Percentiles rank a stretch among this genome's conserved stretches.
Conservation (phyloP, 2,797 vertebrate species). For the Smutsia gigantea region DNA sequence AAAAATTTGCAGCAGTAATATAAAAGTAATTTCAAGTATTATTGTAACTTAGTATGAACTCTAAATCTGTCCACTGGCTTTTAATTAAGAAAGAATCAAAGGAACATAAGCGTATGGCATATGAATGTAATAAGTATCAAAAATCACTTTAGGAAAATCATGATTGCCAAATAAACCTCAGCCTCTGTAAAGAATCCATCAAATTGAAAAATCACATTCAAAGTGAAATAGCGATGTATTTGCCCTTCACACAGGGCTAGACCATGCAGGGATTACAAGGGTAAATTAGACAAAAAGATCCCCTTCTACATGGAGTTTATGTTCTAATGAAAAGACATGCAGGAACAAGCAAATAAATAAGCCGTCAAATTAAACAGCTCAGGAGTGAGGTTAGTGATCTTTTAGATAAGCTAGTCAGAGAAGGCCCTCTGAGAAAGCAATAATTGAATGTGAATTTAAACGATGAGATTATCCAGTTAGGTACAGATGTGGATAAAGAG, state of each 20-base stretch:
- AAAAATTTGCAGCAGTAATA: neutral
- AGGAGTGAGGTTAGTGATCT: neutral
- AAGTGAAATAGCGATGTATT: neutral
- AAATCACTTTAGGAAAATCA: neutral
- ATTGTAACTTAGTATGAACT: neutral
- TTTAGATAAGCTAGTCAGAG: neutral
- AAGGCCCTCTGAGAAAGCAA: neutral
- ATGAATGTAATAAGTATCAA: neutral
- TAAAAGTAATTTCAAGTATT: slow-evolving; percentile 31
- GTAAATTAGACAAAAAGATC: neutral
- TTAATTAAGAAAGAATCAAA: slow-evolving; percentile 34
- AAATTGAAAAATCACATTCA: neutral
- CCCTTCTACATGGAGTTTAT: neutral
- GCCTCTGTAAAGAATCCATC: neutral
- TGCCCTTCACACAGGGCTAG: neutral
- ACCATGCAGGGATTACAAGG: neutral
- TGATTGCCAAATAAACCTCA: neutral
- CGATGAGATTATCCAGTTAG: neutral
- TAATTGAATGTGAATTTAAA: neutral
- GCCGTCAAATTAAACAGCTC: neutral
- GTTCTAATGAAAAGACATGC: neutral
- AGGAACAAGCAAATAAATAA: neutral
- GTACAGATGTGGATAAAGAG: neutral
- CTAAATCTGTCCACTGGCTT: neutral
- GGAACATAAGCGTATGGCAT: neutral